Conservation (phyloP, 37 sponge, comb jelly and placozoan genomes). For the Tethya wilhelma region DNA sequence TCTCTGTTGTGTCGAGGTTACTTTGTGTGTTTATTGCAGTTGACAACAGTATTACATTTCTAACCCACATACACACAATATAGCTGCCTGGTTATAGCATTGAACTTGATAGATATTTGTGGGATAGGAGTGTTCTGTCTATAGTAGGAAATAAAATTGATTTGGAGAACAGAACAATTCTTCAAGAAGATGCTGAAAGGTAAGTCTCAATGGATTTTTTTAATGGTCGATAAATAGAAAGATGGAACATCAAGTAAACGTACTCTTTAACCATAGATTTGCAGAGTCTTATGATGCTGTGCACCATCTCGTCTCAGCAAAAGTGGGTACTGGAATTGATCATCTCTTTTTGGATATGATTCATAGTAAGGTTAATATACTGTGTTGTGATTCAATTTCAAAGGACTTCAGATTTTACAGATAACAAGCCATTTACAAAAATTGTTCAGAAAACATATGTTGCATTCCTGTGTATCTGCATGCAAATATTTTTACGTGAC, state of each 20-base stretch:
- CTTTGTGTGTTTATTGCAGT: background rate
- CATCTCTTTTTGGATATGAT: conserved; percentile 93
- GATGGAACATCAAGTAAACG: too few species aligned
- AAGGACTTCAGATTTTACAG: too few species aligned
- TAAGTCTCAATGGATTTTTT: too few species aligned
- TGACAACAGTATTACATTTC: background rate
- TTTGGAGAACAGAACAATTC: conserved; percentile 90
- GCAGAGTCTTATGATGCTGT: conserved; percentile 87
- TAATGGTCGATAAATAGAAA: too few species aligned
- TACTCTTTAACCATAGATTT: background rate
- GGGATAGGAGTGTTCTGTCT: conserved; percentile 75
- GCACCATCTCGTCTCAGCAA: conserved; percentile 93
- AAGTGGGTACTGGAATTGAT: conserved; percentile 92
- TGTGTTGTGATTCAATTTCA: too few species aligned
- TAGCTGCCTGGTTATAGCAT: conserved; percentile 95
- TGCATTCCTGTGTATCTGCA: too few species aligned
- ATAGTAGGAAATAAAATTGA: conserved; percentile 99
- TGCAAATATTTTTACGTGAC: too few species aligned
- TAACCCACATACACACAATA: background rate
- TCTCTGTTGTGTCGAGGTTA: background rate
- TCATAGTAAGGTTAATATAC: too few species aligned
- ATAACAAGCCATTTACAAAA: too few species aligned
- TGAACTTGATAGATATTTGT: conserved; percentile 89
- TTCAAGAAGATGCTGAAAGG: conserved; percentile 75
- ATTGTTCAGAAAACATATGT: too few species aligned